Conservation (phyloP, 1,140 invertebrate genomes). For the Drusus annulatus region DNA sequence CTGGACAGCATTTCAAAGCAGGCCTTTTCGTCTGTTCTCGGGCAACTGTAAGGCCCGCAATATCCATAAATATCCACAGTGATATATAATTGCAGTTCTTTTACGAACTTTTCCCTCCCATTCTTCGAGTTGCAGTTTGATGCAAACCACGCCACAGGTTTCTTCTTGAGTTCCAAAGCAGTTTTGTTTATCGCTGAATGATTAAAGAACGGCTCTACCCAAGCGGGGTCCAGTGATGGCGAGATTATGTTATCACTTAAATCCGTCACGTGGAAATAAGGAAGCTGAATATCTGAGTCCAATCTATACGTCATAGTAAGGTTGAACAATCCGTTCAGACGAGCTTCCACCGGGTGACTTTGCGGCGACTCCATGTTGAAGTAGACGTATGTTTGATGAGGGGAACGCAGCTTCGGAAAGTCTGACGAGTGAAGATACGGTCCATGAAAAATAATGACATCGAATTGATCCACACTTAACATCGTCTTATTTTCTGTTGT, state of each 20-base stretch:
- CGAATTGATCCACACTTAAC: slow-evolving; percentile 61
- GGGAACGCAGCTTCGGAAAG: slow-evolving; percentile 8
- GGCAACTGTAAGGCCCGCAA: slow-evolving; percentile 69
- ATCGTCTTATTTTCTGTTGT: slow-evolving; percentile 41
- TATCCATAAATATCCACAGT: slow-evolving; percentile 78
- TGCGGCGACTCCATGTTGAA: slow-evolving; percentile 60
- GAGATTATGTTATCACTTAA: slow-evolving; percentile 56
- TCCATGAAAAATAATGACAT: slow-evolving; percentile 66
- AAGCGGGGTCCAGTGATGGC: slow-evolving; percentile 47
- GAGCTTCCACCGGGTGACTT: slow-evolving; percentile 59
- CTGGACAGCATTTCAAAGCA: slow-evolving; percentile 67
- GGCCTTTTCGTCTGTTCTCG: slow-evolving; percentile 59
- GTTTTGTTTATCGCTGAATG: neutral
- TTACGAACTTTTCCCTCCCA: slow-evolving; percentile 71
- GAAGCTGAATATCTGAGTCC: slow-evolving; percentile 76
- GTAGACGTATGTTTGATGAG: slow-evolving; percentile 51
- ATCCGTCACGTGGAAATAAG: slow-evolving; percentile 72
- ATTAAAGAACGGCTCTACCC: slow-evolving; percentile 41
- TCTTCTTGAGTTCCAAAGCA: neutral
- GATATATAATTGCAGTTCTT: slow-evolving; percentile 72
- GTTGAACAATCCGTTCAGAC: slow-evolving; percentile 68
- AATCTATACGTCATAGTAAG: slow-evolving; percentile 75
- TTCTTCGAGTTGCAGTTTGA: slow-evolving; percentile 75
- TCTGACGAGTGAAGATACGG: slow-evolving; percentile 60
- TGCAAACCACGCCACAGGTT: slow-evolving; percentile 73